phyloP scores from a whole-genome alignment of 1,140 invertebrate species.

The Procambarus virginalis region DNA sequence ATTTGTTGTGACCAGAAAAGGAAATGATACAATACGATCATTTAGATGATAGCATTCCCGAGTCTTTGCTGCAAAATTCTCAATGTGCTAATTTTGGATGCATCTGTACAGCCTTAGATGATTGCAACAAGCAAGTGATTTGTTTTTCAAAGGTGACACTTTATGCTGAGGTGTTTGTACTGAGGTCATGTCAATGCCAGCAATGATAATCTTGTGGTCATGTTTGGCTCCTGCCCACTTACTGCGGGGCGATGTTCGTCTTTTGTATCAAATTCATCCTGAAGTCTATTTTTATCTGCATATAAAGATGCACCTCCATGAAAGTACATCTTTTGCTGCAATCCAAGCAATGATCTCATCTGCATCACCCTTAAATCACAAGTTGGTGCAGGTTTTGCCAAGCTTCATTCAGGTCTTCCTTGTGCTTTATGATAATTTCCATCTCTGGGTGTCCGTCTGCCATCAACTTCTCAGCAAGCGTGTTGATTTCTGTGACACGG shows the following conservation, averaged over 20 bases:
- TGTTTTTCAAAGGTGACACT: constrained; percentile 93
- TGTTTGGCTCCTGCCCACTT: no score
- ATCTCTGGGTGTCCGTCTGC: constrained; percentile 96
- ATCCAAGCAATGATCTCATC: constrained; percentile 99
- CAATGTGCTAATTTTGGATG: constrained; percentile 92
- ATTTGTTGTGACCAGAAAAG: constrained; percentile 76
- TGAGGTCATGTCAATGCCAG: constrained; percentile 97
- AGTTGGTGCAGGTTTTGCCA: constrained; percentile 96
- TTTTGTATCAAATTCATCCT: no score
- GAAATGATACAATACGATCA: constrained; percentile 95
- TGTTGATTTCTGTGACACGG: constrained; percentile 95
- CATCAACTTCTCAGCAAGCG: constrained; percentile 93
- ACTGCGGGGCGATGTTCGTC: no score
- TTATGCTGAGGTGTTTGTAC: constrained; percentile 96
- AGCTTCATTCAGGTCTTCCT: constrained; percentile 95
- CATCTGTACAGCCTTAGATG: constrained; percentile 93
- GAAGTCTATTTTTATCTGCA: no score
- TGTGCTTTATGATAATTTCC: constrained; percentile 90
- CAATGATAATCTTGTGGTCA: constrained; percentile 83
- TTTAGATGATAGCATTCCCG: constrained; percentile 82
- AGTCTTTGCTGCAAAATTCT: constrained; percentile 91
- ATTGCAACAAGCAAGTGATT: constrained; percentile 92
- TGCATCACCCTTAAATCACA: constrained; percentile 97
- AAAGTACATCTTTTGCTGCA: constrained; percentile 96
- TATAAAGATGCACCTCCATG: constrained; percentile 72